Conservation (phyloP, 2,888 invertebrate genomes). For the Lithophane semibrunnea region DNA sequence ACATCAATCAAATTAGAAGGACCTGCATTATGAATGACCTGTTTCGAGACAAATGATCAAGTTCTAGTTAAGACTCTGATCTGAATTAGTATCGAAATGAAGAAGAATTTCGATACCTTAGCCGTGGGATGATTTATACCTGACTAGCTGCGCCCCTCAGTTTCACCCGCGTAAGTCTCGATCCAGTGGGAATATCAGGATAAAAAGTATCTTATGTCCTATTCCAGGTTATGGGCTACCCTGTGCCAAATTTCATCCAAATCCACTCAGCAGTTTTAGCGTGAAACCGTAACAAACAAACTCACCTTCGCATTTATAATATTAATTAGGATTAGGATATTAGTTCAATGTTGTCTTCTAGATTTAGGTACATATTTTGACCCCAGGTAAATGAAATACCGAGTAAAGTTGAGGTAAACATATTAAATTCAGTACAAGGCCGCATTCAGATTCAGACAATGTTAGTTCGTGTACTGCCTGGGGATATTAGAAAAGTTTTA, state of each 20-base stretch:
- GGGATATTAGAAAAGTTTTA: slow-evolving; percentile 58
- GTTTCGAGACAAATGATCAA: neutral
- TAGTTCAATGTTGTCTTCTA: neutral
- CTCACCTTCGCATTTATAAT: too few relatives aligned
- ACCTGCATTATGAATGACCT: neutral
- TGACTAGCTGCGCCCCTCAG: too few relatives aligned
- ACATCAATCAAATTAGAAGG: neutral
- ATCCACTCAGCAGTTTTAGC: too few relatives aligned
- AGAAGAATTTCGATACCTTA: neutral
- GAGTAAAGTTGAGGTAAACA: slow-evolving; percentile 23
- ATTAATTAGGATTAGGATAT: too few relatives aligned
- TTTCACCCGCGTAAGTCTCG: too few relatives aligned
- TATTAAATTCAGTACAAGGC: slow-evolving; percentile 27
- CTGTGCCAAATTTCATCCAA: too few relatives aligned
- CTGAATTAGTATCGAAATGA: neutral
- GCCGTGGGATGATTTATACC: neutral
- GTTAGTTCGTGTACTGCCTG: slow-evolving; percentile 32
- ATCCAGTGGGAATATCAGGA: too few relatives aligned
- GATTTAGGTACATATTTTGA: slow-evolving; percentile 4
- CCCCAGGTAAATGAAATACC: slow-evolving; percentile 15
- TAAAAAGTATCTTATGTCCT: too few relatives aligned
- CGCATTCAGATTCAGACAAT: slow-evolving; percentile 7
- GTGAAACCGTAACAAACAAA: too few relatives aligned
- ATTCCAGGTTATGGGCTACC: too few relatives aligned
- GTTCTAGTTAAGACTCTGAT: neutral